A percentile compares a stretch with the other conserved stretches of the same genome.
Evolutionary conservation across 1,140 invertebrate genomes (phyloP).

Genomic region (Heterodera carotae): DNA sequence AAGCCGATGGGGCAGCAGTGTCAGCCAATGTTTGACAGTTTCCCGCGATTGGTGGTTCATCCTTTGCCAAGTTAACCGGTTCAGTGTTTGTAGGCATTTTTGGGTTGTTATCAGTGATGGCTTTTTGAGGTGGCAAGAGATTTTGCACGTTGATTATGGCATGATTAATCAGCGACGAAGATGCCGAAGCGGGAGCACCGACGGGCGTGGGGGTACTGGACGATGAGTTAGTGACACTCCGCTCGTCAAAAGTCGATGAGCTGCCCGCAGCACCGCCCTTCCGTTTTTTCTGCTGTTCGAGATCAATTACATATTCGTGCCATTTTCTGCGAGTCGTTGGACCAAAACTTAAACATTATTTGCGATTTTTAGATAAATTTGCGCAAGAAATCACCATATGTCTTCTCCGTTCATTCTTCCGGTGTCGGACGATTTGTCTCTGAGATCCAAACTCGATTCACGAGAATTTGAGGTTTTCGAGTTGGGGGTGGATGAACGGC

Average conservation of each 20-base stretch:
- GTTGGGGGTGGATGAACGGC: slow-evolving; percentile 51
- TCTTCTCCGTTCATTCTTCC: slow-evolving; percentile 32
- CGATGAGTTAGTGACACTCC: slow-evolving; percentile 33
- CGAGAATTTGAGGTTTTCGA: slow-evolving; percentile 48
- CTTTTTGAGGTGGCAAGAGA: not conserved
- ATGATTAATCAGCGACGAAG: not conserved
- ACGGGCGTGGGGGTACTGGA: not conserved
- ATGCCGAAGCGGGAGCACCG: not conserved
- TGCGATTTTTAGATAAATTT: not conserved
- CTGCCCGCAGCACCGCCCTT: slow-evolving; percentile 31
- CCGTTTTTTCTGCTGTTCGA: slow-evolving; percentile 48
- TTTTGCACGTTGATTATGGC: not conserved
- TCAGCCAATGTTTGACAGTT: not conserved
- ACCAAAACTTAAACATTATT: slow-evolving; percentile 40
- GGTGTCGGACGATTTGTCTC: slow-evolving; percentile 6
- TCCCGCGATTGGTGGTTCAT: not conserved
- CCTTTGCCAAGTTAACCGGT: not conserved
- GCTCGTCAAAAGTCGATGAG: slow-evolving; percentile 14
- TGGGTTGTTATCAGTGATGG: not conserved
- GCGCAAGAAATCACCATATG: slow-evolving; percentile 1
- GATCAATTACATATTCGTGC: slow-evolving; percentile 53
- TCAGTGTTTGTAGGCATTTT: not conserved
- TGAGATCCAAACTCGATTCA: slow-evolving; percentile 38
- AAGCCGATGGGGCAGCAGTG: not conserved
- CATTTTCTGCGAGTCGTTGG: slow-evolving; percentile 59